A percentile compares a stretch with the other conserved stretches of the same genome.
Conservation (phyloP, 2,888 invertebrate species). For the Lysandra bellargus region DNA sequence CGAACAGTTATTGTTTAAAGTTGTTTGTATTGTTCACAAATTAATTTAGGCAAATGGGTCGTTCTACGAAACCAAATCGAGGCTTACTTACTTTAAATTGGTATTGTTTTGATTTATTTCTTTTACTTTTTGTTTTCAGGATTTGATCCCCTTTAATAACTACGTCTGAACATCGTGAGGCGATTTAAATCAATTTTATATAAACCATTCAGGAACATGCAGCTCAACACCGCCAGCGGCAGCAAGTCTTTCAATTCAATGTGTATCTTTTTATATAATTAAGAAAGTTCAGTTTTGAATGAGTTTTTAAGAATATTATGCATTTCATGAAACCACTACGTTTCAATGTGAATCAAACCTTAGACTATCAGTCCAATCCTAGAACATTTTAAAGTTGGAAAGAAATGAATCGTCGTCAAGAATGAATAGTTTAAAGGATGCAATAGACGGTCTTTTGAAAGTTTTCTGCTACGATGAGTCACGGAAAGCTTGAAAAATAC, state of each 20-base stretch:
- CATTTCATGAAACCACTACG: no score
- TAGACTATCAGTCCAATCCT: no score
- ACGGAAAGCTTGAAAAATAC: slow-evolving; percentile 7
- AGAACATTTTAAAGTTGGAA: no score
- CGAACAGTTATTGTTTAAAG: neutral
- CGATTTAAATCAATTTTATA: no score
- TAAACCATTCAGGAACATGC: no score
- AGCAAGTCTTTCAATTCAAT: no score
- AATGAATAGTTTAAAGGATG: neutral
- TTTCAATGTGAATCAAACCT: no score
- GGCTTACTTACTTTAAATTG: neutral
- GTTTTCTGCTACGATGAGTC: neutral
- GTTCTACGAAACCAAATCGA: neutral
- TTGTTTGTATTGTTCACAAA: neutral
- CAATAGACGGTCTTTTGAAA: neutral
- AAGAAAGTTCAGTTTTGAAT: no score
- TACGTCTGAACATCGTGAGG: neutral
- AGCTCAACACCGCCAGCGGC: no score
- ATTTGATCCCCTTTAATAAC: neutral
- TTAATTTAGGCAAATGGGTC: neutral
- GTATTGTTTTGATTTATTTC: neutral
- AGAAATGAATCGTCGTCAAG: neutral
- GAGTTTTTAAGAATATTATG: no score
- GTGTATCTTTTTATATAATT: no score
- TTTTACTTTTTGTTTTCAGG: neutral